These are phyloP conservation scores for Oreortyx pictus DNA, from an alignment of 2,797 vertebrate species.

Conservation along the genomic window DNA sequence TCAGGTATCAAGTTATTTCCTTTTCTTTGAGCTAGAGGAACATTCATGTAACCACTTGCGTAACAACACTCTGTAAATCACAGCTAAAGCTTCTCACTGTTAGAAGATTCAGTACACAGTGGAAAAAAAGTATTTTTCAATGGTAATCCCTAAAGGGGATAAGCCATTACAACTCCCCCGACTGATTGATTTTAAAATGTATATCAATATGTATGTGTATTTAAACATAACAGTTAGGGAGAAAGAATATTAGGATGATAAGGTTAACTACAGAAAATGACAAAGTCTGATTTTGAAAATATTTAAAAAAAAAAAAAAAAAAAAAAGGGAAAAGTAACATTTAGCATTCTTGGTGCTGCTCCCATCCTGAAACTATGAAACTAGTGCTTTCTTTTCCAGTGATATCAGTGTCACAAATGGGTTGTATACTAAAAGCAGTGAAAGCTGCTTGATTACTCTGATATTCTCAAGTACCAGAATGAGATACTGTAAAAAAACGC, in stretches of 20 bases:
- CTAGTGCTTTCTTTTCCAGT: neutral
- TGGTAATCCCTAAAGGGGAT: neutral
- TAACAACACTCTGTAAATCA: neutral
- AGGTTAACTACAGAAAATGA: neutral
- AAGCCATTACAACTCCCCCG: neutral
- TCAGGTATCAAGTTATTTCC: neutral
- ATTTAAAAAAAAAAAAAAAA: neutral
- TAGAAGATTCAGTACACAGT: neutral
- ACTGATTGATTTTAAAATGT: neutral
- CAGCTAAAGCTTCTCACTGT: neutral
- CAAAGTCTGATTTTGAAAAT: neutral
- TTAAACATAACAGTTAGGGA: neutral
- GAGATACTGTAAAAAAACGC: neutral
- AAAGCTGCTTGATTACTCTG: neutral
- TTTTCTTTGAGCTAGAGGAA: neutral
- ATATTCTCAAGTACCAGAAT: neutral
- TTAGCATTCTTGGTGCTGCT: neutral
- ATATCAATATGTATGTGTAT: neutral
- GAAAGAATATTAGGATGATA: neutral
- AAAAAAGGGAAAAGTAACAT: neutral
- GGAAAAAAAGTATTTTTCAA: neutral
- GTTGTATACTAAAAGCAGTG: neutral
- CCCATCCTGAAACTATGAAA: neutral
- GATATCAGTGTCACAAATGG: neutral
- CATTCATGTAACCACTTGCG: no score